Percentiles rank a stretch among this genome's conserved stretches.
Evolutionary conservation across 64 coral and sea anemone species (phyloP).

Genomic region (Acropora tenuis): DNA sequence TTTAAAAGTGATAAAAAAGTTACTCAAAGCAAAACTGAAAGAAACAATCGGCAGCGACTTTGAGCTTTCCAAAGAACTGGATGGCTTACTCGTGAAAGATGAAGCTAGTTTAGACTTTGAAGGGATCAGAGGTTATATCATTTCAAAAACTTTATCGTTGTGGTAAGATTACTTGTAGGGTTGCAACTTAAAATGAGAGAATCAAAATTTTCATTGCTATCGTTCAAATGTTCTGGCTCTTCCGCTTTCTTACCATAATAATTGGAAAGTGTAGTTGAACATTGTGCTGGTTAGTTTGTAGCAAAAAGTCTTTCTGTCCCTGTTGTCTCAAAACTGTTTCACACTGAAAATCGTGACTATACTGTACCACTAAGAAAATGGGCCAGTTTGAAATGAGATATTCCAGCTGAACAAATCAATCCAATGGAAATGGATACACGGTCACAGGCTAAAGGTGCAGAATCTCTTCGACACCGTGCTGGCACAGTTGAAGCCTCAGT

Average conservation of each 20-base stretch:
- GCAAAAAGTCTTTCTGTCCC: no score
- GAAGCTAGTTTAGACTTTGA: not conserved
- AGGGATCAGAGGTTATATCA: no score
- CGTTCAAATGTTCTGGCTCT: no score
- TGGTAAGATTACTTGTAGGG: no score
- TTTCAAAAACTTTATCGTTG: no score
- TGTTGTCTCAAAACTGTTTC: conserved; percentile 21
- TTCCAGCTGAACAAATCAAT: conserved; percentile 54
- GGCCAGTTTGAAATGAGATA: conserved; percentile 22
- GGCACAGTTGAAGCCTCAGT: conserved; percentile 27
- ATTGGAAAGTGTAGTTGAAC: not conserved
- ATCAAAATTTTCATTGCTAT: no score
- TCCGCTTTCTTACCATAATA: no score
- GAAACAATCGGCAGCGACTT: not conserved
- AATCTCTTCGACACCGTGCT: conserved; percentile 42
- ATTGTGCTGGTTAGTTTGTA: no score
- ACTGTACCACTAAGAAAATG: conserved; percentile 56
- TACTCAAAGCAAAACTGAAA: conserved; percentile 18
- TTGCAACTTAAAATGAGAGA: no score
- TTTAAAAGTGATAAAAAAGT: conserved; percentile 9
- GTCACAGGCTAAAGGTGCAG: conserved; percentile 34
- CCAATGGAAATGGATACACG: conserved; percentile 20
- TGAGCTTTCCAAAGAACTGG: not conserved
- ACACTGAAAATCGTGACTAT: conserved; percentile 63
- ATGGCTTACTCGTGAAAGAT: not conserved